Evolutionary conservation across 2,797 vertebrate species (phyloP), one percentile per base, ranked within the genome.

Genomic region (Melanotaenia maccullochi): DNA sequence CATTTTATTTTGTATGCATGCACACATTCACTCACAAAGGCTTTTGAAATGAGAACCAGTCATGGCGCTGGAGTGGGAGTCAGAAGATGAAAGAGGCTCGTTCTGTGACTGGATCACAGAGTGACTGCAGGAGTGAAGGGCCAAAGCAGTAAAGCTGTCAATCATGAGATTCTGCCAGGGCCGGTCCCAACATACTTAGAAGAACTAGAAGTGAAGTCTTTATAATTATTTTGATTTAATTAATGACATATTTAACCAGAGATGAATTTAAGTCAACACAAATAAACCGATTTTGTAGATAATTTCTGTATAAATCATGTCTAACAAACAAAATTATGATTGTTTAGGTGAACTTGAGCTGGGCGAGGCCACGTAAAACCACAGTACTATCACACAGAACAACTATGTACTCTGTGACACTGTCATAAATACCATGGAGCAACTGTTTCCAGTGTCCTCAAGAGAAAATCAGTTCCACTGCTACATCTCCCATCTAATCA

Each of bases 91-190:
- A 92, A 93, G 84, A 79, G 65, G 68, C 80, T 82, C 82, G 81
- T 79, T 88, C 86, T 91, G 84, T 61, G 88, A 85, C 86, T 84
- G 88, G 81, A 88, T 71, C 82, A 89, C 79, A 81, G 85, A 88
- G 68, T 88, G 90, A 88, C 73, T 86, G 88, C 90, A 71, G 40
- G 79, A 87, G 81, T 75, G 80, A 81, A 81, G 85, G 77, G 85
- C 89, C 90, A 89, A 85, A 85, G 87, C 86, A 79, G 87, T 91
- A 91, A 92, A 92, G 78, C 89, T 89, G 90, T 92, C 87, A 83
- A 74, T 87, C 90, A 84, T 87, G 82, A 82, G 80, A 78, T 40
- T 70, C 82, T 73, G 82, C 83, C 84, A 87, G 82, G 61, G 44
- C 68, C 65, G 20, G 33, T 59, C 68, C 33, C 11, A 11, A 8